These are phyloP conservation scores for Dermochelys coriacea DNA, from an alignment of 2,797 vertebrate species.

Conservation along the genomic window DNA sequence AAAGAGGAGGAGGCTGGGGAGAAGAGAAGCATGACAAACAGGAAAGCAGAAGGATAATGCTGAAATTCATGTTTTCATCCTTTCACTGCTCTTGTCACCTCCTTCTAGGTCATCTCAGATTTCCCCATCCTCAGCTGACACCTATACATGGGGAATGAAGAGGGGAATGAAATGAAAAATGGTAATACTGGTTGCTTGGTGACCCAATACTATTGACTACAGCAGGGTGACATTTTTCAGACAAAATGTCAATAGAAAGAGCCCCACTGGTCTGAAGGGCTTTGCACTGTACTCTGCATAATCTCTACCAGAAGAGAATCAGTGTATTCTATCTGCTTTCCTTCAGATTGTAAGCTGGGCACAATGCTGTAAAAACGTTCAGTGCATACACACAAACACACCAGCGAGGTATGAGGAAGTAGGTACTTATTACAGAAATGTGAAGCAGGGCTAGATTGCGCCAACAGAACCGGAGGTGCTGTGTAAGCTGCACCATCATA, in stretches of 20 bases:
- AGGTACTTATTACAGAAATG: not conserved
- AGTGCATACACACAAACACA: not conserved
- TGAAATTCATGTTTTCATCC: not conserved
- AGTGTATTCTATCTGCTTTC: not conserved
- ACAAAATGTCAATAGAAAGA: not conserved
- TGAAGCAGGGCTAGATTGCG: not conserved
- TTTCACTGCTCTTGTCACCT: not conserved
- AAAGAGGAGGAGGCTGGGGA: not conserved
- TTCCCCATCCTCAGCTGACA: not conserved
- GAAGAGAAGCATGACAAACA: not conserved
- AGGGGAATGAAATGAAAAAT: accelerated
- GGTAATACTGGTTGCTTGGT: not conserved
- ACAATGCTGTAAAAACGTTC: not conserved
- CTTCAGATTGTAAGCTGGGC: not conserved
- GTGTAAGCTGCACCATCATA: not conserved
- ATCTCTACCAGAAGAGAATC: not conserved
- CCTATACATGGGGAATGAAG: not conserved
- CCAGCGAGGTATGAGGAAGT: not conserved
- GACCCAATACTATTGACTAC: not conserved
- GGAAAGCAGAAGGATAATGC: not conserved
- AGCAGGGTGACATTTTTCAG: accelerated
- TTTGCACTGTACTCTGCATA: not conserved
- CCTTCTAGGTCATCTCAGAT: not conserved
- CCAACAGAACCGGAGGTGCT: not conserved
- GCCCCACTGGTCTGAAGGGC: not conserved